Evolutionary conservation across 2,113 vertebrate genomes (phyloP).

Genomic region (Atractosteus spatula): DNA sequence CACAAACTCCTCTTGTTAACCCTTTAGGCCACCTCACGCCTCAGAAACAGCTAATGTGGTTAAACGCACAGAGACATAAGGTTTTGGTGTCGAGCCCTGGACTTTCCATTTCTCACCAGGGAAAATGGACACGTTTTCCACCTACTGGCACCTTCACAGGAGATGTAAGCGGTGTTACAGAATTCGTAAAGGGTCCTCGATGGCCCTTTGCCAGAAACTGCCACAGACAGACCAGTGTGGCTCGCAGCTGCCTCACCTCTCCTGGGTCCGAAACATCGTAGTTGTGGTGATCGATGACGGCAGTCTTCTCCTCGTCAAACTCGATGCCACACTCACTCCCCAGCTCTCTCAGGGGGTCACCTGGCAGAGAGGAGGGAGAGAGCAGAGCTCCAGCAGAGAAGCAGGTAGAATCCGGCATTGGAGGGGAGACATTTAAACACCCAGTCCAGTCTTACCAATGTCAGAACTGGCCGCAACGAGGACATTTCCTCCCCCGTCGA

Average conservation of each 20-base stretch:
- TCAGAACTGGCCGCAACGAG: constrained; percentile 90
- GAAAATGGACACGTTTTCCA: not conserved
- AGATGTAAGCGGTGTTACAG: not conserved
- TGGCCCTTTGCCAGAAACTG: too few species aligned
- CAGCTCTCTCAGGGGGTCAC: constrained; percentile 91
- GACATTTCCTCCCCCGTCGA: constrained; percentile 91
- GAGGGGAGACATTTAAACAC: not conserved
- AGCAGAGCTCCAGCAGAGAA: not conserved
- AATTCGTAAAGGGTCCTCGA: too few species aligned
- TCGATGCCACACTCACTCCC: constrained; percentile 96
- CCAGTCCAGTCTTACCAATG: constrained; percentile 70
- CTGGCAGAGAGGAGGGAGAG: constrained; percentile 48
- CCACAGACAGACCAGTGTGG: too few species aligned
- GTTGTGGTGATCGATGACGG: constrained; percentile 94
- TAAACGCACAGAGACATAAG: too few species aligned
- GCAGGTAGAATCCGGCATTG: not conserved
- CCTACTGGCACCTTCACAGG: not conserved
- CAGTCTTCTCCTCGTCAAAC: constrained; percentile 95
- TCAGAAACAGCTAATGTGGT: too few species aligned
- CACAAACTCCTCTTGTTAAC: too few species aligned
- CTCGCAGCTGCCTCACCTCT: constrained; percentile 66
- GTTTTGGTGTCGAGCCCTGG: not conserved
- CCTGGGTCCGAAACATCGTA: constrained; percentile 89
- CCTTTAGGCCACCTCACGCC: too few species aligned
- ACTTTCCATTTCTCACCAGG: not conserved